Base-by-base conservation (phyloP, 2,888 invertebrate genomes). In the Beris morrisii region DNA sequence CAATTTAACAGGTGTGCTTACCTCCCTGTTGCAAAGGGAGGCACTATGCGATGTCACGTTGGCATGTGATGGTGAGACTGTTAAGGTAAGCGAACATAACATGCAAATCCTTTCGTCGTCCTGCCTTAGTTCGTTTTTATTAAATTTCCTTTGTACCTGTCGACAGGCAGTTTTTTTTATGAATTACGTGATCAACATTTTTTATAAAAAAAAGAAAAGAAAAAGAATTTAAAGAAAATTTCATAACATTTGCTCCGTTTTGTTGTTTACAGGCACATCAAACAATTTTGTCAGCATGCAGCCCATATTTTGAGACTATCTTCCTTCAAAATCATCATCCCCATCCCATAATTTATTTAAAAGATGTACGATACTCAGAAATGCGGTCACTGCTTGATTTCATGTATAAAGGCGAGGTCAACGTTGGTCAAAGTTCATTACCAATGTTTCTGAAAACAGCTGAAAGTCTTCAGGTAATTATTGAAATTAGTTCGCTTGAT, bases 221-320 rank as follows among this genome's bases (percentile, higher is more conserved):
- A 30, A 32, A n/a, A n/a, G 7, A 56, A 56, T 56, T 32, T 56
- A 38, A 43, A 3, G 3, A 22, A 56, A 56, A 38, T 38, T 38
- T 5, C 38, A 56, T 38, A 38, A 3, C 9, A 32, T 61, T 50
- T 22, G 22, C 22, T 22, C 22, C 22, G 22, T 43, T 53, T 58
- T 54, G 38, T 38, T 45, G 58, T 55, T 44, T 87, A 73, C 83
- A 89, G 87, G 95, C 95, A 78, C 95, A 95, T 84, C 93, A 94
- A 84, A 93, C 93, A 74, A 93, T 95, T 82, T 85, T 95, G 74
- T 94, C 94, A 70, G 95, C 94, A 75, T 95, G 94, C 83, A 94
- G 94, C 84, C 93, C 94, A 72, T 95, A 94, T 84, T 95, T 95
- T 83, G 93, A 95, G 85, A 92, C 86, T 80, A 89, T 94, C 84